A percentile compares a stretch with the other conserved stretches of the same genome.
These are phyloP conservation scores for Sapajus apella DNA, from an alignment of 2,113 vertebrate genomes.

Conservation along the genomic window DNA sequence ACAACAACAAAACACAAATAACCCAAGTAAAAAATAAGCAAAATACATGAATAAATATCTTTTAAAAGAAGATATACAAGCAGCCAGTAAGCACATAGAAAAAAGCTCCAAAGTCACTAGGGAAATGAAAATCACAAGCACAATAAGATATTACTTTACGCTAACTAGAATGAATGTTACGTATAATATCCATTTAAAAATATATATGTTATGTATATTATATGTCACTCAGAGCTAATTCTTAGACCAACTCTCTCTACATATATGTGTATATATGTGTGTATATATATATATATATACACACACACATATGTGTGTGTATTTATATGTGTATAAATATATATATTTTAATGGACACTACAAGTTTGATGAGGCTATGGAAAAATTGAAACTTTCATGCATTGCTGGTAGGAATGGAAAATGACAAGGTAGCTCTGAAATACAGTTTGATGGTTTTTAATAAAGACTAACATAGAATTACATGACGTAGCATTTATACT, in stretches of 20 bases:
- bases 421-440: background rate
- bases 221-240: too few species aligned
- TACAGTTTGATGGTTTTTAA: background rate
- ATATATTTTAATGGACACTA: background rate
- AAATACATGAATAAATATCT: background rate
- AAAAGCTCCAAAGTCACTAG: background rate
- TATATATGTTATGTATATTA: too few species aligned
- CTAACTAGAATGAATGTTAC: background rate
- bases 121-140: background rate
- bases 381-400: background rate
- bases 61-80: background rate
- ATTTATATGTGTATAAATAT: too few species aligned
- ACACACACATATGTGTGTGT: too few species aligned
- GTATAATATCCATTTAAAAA: background rate
- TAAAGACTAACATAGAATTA: background rate
- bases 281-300: too few species aligned
- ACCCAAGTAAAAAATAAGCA: background rate
- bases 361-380: background rate
- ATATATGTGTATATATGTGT: too few species aligned
- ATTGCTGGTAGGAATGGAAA: background rate
- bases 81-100: background rate
- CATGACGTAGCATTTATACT: background rate
- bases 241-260: too few species aligned
- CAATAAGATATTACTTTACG: too few species aligned
- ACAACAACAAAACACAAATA: background rate